Conservation (phyloP, 2,797 vertebrate genomes). For the Phylloscopus collybita region DNA sequence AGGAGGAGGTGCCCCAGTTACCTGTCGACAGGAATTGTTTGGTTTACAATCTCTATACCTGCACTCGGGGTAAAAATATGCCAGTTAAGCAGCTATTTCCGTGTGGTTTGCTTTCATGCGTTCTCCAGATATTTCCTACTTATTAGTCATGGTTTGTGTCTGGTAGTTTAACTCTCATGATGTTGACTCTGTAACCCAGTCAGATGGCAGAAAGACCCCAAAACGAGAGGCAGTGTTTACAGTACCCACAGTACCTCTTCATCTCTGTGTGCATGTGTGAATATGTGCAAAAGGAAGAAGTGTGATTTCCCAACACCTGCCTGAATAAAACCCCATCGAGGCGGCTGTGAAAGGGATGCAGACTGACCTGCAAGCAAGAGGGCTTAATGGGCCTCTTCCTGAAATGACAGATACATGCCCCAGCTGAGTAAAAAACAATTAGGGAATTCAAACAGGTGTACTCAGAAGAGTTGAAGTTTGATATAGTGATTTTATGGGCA, state of each 20-base stretch:
- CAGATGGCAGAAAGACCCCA: not conserved
- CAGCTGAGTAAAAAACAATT: not conserved
- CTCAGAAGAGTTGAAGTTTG: not conserved
- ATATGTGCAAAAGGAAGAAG: not conserved
- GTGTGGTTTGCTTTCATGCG: not conserved
- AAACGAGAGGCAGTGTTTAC: not conserved
- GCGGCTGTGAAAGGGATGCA: not conserved
- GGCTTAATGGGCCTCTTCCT: not conserved
- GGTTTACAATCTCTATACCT: not conserved
- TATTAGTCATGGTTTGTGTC: not conserved
- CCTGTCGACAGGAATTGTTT: not conserved
- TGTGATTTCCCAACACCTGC: not conserved
- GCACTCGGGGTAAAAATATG: not conserved
- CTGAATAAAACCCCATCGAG: not conserved
- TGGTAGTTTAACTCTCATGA: not conserved
- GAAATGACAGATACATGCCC: not conserved
- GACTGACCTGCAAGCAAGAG: not conserved
- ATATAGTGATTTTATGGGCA: not conserved
- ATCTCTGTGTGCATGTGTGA: not conserved
- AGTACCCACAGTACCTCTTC: not conserved
- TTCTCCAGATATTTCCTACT: conserved; percentile 33
- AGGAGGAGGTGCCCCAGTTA: not conserved
- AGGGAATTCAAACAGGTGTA: not conserved
- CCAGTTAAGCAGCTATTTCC: not conserved
- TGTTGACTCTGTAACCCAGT: not conserved